Conservation (phyloP, 2,113 vertebrate genomes). For the Casuarius casuarius region DNA sequence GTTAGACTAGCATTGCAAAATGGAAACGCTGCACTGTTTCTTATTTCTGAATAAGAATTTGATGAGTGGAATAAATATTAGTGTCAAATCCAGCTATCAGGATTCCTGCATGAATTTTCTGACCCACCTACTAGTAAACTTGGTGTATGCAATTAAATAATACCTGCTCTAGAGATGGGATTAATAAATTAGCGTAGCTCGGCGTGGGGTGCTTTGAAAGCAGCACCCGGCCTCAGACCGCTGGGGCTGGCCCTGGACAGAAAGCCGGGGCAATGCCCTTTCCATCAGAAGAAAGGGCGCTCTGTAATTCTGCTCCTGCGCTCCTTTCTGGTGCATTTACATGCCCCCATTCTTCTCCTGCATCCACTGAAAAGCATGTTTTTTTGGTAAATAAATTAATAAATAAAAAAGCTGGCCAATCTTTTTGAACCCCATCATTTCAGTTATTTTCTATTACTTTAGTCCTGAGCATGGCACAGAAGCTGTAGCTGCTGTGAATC, state of each 20-base stretch:
- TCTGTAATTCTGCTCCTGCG: background rate
- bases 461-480: background rate
- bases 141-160: background rate
- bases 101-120: slow-evolving; percentile 25
- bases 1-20: background rate
- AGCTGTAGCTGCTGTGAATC: background rate
- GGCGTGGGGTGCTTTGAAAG: background rate
- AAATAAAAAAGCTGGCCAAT: background rate
- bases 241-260: background rate
- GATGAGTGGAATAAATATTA: background rate
- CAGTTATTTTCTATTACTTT: background rate
- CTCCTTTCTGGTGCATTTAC: background rate
- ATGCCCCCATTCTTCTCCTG: background rate
- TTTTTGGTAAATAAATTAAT: background rate
- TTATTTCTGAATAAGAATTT: slow-evolving; percentile 14
- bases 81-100: background rate
- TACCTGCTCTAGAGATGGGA: background rate
- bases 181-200: background rate
- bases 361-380: background rate
- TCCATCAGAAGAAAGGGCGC: slow-evolving; percentile 18
- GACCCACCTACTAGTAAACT: background rate
- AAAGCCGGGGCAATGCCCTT: background rate
- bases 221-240: background rate
- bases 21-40: background rate
- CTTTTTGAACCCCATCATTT: background rate